Evolutionary conservation across 2,888 invertebrate genomes (phyloP).

Genomic region (Pemphredon lugubris): DNA sequence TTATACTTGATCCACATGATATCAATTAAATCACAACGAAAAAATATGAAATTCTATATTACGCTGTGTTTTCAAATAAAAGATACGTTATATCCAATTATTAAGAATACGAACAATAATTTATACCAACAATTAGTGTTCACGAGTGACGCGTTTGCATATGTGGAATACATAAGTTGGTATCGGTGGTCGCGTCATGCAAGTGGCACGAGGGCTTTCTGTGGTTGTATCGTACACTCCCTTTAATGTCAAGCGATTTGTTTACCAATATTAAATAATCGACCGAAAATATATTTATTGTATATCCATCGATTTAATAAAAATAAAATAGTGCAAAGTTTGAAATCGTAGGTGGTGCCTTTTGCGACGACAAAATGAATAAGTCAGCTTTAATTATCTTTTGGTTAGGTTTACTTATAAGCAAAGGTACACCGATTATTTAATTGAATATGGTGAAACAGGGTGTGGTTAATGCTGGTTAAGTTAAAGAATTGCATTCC

Average conservation of each 20-base stretch:
- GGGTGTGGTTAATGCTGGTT: conserved; percentile 26
- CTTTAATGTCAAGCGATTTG: neutral
- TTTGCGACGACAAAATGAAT: conserved; percentile 32
- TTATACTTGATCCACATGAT: too few species aligned
- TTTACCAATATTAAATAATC: too few species aligned
- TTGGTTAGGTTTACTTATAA: conserved; percentile 36
- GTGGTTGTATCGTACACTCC: neutral
- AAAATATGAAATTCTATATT: too few species aligned
- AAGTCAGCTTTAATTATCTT: conserved; percentile 32
- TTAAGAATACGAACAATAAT: too few species aligned
- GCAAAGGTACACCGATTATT: conserved; percentile 55
- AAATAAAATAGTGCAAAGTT: neutral
- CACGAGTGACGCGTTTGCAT: too few species aligned
- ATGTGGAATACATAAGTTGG: conserved; percentile 2
- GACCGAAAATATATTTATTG: too few species aligned
- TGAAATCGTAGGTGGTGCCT: too few species aligned
- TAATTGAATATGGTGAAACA: neutral
- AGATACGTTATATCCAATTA: too few species aligned
- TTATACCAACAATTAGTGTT: too few species aligned
- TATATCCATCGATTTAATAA: too few species aligned
- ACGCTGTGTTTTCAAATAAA: too few species aligned
- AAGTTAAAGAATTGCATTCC: neutral
- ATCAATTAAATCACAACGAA: too few species aligned
- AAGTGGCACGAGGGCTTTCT: neutral
- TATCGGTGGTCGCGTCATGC: neutral